Evolutionary conservation across 1,140 invertebrate genomes (phyloP), one percentile per base, ranked within the genome.

Genomic region (Drosophila repletoides): DNA sequence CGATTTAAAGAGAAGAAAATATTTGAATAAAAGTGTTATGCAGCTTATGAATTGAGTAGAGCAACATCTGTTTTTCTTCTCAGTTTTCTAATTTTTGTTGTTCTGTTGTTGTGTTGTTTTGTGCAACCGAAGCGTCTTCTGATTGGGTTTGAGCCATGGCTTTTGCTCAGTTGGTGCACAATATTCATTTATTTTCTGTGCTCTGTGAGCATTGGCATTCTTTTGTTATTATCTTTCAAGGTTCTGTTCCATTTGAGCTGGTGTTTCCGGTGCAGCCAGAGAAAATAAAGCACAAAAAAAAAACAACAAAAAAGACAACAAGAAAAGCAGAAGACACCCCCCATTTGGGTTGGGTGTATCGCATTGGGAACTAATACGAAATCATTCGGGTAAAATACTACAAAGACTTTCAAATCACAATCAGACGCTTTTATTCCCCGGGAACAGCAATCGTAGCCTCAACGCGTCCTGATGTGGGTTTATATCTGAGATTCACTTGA

Each of bases 361-460:
- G 29, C 29, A 34, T 24, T 43, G 58, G 17, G 21, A 76, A 52
- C 60, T 63, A 72, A 80, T 75, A 63, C 66, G 28, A 68, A 76
- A 52, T 65, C 53, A 61, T 76, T 76, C 41, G 68, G 52, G 67
- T 19, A 56, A n/a, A 77, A 81, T 58, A 66, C 45, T 29, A 51
- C 43, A 58, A 63, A 61, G 61, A 63, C 72, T 80, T 80, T 72
- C 60, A 49, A 72, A 49, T 72, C 63, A 53, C 61, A 81, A 72
- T 76, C 72, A 76, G 40, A 51, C 45, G 52, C 41, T 55, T 59
- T 72, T 81, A 81, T 60, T 49, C 76, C 29, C n/a, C n/a, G n/a
- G n/a, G n/a, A n/a, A 17, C 24, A 59, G 12, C 14, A 31, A 56
- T 17, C 51, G 22, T 41, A 36, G 19, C 14, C 19, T 19, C 19